Conservation (phyloP, 2,797 vertebrate genomes). For the Holocentrus rufus region DNA sequence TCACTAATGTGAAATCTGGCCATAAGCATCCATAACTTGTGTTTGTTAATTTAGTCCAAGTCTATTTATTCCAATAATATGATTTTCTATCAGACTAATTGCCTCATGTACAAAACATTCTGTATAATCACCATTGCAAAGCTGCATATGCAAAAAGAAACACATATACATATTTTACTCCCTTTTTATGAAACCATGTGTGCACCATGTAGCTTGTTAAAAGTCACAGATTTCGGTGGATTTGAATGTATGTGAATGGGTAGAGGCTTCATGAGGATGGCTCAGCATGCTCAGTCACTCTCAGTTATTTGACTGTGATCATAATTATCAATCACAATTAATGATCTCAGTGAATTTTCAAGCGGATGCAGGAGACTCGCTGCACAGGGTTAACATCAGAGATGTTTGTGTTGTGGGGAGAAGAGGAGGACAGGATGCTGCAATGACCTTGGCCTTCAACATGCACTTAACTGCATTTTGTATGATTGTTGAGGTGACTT, state of each 20-base stretch:
- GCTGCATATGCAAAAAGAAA: not conserved
- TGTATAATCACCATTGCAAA: not conserved
- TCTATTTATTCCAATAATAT: conserved; percentile 18
- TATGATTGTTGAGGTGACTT: conserved; percentile 37
- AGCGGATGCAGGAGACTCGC: conserved; percentile 4
- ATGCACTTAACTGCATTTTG: conserved; percentile 44
- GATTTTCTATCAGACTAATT: not conserved
- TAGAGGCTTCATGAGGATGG: conserved; percentile 33
- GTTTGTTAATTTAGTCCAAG: conserved; percentile 29
- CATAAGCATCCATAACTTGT: not conserved
- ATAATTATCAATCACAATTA: conserved; percentile 30
- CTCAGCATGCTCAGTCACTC: conserved; percentile 28
- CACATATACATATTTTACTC: not conserved
- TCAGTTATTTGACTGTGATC: conserved; percentile 43
- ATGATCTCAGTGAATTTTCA: not conserved
- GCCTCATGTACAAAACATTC: not conserved
- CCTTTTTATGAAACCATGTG: not conserved
- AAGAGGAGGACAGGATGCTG: conserved; percentile 22
- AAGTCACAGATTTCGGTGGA: not conserved
- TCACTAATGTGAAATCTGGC: no score
- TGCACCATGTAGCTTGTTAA: not conserved
- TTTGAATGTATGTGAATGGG: conserved; percentile 2
- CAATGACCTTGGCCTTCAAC: conserved; percentile 55
- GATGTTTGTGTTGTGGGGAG: conserved; percentile 13
- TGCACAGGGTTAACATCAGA: not conserved